Evolutionary conservation across 30 jellyfish, hydroid and myxozoan genomes (phyloP).

Genomic region (Clytia hemisphaerica): DNA sequence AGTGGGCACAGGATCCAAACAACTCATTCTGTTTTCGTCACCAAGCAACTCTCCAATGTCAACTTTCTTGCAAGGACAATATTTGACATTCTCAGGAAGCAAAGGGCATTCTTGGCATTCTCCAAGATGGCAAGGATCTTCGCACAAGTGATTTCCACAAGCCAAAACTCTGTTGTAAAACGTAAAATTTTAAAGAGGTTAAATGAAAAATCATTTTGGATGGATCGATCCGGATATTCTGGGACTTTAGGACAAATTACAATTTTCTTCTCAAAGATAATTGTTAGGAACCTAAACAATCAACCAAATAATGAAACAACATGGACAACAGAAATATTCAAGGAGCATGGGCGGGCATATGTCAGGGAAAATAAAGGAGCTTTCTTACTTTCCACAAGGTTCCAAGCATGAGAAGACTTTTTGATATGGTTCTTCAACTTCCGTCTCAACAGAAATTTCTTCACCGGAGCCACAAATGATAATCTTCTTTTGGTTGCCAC

Average conservation of each 20-base stretch:
- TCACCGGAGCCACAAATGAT: constrained; percentile 77
- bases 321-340: too few relatives aligned
- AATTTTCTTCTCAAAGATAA: too few relatives aligned
- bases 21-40: constrained; percentile 48
- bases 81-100: constrained; percentile 50
- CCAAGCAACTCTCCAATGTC: constrained; percentile 20
- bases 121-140: constrained; percentile 65
- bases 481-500: constrained; percentile 60
- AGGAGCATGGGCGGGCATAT: too few relatives aligned
- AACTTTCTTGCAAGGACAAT: constrained; percentile 86
- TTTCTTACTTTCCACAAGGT: constrained; percentile 64
- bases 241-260: too few relatives aligned
- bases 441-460: not conserved
- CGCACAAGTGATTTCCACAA: constrained; percentile 71
- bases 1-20: constrained; percentile 85
- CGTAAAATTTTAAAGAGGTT: not conserved
- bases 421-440: too few relatives aligned
- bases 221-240: too few relatives aligned
- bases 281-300: too few relatives aligned
- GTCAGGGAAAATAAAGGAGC: too few relatives aligned
- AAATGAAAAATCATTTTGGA: too few relatives aligned
- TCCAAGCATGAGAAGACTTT: constrained; percentile 40
- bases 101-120: constrained; percentile 49
- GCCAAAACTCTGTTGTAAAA: constrained; percentile 30
- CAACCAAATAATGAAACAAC: not conserved